phyloP scores from a whole-genome alignment of 2,888 invertebrate species.

The Bellardia pandia region DNA sequence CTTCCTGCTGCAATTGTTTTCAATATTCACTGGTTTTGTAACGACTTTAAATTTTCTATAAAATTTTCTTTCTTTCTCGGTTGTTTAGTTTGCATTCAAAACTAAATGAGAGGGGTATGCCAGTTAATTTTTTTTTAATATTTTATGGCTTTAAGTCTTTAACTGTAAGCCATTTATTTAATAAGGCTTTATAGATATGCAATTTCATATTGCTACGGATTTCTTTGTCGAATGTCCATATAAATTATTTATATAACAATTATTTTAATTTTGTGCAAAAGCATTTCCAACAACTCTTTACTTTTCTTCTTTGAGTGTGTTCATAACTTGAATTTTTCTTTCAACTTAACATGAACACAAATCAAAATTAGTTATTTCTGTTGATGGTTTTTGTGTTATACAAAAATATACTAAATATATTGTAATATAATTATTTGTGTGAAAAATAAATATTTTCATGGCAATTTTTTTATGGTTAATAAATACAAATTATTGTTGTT shows the following conservation, averaged over 20 bases:
- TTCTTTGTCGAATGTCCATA: background rate
- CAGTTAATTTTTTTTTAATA: background rate
- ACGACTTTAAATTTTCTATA: slow-evolving; percentile 6
- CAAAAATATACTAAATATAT: background rate
- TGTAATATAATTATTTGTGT: background rate
- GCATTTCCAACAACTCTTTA: background rate
- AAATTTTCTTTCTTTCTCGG: background rate
- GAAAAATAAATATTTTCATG: background rate
- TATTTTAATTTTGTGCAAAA: background rate
- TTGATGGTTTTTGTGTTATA: background rate
- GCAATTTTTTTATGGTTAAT: slow-evolving; percentile 5
- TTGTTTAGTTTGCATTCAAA: background rate
- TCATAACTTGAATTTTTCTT: background rate
- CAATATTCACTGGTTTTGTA: background rate
- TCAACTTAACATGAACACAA: background rate
- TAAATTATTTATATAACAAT: background rate
- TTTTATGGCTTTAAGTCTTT: slow-evolving; percentile 20
- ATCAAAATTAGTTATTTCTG: background rate
- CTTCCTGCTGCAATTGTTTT: slow-evolving; percentile 52
- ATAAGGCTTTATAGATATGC: background rate
- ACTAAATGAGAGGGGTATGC: background rate
- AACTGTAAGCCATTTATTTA: background rate
- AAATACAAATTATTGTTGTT: background rate
- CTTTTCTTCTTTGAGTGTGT: background rate
- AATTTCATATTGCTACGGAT: background rate